These are phyloP conservation scores for Apotomis turbidana DNA, from an alignment of 2,888 invertebrate genomes.

Conservation along the genomic window DNA sequence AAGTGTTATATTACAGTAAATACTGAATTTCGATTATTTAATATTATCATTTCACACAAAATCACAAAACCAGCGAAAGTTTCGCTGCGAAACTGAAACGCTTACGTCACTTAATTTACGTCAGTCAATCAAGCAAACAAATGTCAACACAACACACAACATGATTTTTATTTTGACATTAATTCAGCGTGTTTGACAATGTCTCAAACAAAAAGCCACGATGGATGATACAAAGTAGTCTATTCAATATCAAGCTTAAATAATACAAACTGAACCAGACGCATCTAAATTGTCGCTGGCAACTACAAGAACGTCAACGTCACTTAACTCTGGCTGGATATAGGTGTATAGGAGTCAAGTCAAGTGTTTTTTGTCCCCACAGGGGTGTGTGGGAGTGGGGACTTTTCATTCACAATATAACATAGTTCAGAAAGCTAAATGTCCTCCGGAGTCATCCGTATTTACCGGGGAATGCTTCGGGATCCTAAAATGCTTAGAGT, in stretches of 20 bases:
- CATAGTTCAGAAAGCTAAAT: no score
- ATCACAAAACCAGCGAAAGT: conserved; percentile 6
- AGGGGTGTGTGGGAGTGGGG: no score
- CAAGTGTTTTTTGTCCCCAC: no score
- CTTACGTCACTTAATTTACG: conserved; percentile 40
- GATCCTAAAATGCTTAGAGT: no score
- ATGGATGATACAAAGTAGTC: neutral
- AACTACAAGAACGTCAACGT: neutral
- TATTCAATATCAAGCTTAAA: neutral
- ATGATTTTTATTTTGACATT: neutral
- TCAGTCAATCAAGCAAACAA: conserved; percentile 12
- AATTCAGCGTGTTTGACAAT: conserved; percentile 1
- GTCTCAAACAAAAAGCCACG: neutral
- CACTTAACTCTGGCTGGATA: neutral
- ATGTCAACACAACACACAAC: conserved; percentile 6
- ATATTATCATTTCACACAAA: conserved; percentile 12
- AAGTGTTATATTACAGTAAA: neutral
- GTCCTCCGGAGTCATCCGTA: no score
- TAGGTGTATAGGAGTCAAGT: no score
- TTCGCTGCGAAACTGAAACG: conserved; percentile 1
- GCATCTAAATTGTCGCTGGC: neutral
- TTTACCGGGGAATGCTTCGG: no score
- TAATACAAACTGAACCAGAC: no score
- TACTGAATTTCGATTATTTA: neutral
- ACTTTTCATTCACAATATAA: no score